Evolutionary conservation across 30 jellyfish, hydroid and myxozoan species (phyloP), one percentile per base, ranked within the genome.

Genomic region (Phacellophora camtschatica): DNA sequence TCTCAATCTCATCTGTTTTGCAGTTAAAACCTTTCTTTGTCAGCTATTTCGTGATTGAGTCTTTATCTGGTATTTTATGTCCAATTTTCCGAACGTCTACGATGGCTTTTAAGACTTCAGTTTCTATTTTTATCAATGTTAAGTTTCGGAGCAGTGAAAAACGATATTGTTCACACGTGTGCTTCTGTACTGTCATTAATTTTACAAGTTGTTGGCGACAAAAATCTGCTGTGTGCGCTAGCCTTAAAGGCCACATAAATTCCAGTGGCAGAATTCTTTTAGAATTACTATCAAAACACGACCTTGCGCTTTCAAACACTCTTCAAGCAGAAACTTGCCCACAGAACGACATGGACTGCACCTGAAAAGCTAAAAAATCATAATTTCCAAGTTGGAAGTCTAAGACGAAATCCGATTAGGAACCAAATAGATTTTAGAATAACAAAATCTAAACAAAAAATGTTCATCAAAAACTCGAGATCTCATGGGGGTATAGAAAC

Each of bases 321-420:
- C 23, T 75, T 75, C 68, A 75, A 75, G 68, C 90, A 78, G 70
- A 78, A 78, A 45, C 65, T 77, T n/a, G 81, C 81, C 76, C 84
- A 81, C 30, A 49, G 92, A 64, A 81, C 84, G 59, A 81, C 84
- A 48, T 81, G 85, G 84, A 79, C 74, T 62, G 90, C 90, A 43
- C 90, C 90, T 39, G 83, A 61, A 42, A 63, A 61, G 28, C 35
- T 30, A 39, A 22, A 54, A 3, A 42, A 48, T 25, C 62, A 36
- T 4, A 9, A 16, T 36, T 35, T 68, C 68, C 79, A 45, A 27
- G 62, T 13, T 42, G 63, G 62, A 29, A 25, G 32, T 10, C 33
- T 22, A 5, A 58, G 81, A 56, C 33, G 88, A 76, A 76, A 76
- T 45, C 88, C 88, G 7, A 33, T 3, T 35, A 34, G 88, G 58